Percentiles rank a stretch among this genome's conserved stretches.
These are phyloP conservation scores for Dinoponera quadriceps DNA, from an alignment of 1,140 invertebrate species.

Conservation along the genomic window DNA sequence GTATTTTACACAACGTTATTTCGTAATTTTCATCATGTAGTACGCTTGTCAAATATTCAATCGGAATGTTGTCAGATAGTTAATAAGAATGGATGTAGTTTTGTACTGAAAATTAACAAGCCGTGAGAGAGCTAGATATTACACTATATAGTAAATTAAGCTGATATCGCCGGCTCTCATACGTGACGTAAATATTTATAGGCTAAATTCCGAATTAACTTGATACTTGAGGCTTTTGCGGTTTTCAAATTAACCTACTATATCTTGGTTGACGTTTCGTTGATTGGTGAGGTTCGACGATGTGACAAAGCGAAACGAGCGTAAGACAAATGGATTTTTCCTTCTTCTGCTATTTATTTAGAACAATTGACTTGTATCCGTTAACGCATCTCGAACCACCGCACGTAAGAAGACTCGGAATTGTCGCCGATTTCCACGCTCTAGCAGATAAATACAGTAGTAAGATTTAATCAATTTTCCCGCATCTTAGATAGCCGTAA, in stretches of 20 bases:
- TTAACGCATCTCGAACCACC: background rate
- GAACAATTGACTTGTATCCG: too few relatives aligned
- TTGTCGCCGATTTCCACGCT: background rate
- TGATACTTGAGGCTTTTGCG: too few relatives aligned
- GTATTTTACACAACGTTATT: background rate
- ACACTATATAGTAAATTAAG: background rate
- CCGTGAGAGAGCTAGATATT: background rate
- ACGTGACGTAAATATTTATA: too few relatives aligned
- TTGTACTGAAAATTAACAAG: background rate
- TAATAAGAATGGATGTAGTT: background rate
- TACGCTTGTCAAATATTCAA: slow-evolving; percentile 8
- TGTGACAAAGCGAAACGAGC: too few relatives aligned
- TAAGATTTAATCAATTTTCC: background rate
- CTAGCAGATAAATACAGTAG: background rate
- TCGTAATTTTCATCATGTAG: background rate
- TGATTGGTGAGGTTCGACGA: too few relatives aligned
- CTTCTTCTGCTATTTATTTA: too few relatives aligned
- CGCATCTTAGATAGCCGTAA: background rate
- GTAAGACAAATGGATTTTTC: too few relatives aligned
- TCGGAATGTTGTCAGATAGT: background rate
- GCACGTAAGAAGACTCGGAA: background rate
- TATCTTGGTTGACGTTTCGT: too few relatives aligned
- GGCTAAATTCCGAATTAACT: too few relatives aligned
- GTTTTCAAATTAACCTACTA: too few relatives aligned
- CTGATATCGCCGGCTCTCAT: too few relatives aligned